Base-by-base conservation (phyloP, 1,140 invertebrate genomes). In the Neodiprion fabricii region DNA sequence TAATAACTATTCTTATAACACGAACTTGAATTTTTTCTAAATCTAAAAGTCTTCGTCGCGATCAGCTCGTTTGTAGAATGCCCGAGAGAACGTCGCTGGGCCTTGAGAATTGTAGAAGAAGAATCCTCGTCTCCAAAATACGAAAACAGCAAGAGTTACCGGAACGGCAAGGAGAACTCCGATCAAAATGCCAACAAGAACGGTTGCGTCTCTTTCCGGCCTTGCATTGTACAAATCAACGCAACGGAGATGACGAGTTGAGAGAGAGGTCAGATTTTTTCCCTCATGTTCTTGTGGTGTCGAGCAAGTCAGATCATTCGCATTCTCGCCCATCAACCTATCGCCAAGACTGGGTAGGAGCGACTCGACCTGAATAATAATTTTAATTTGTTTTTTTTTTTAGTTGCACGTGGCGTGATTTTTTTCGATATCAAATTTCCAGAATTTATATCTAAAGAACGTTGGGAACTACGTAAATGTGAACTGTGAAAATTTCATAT, bases 171-270 rank as follows among this genome's bases (percentile, higher is more conserved):
- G 78, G 0, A 95, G 84, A 0, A 94, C 80, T 48, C 92, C 92
- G 48, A 94, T 90, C 9, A 95, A 84, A 5, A 94, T 85, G 0
- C 92, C 92, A 0, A 95, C 85, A 48, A 95, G 89, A 11, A 95
- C 85, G 9, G 90, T 85, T 1, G 91, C 92, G 77, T 93, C 93
- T 48, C 84, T 90, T 80, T 94, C 92, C 0, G 93, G 92, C 47
- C 87, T 82, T 10, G 90, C 86, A 0, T 90, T 91, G 77, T 93
- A 92, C 7, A 86, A 78, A 84, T 92, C 93, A 21, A 91, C 80
- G 77, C 92, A 93, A 47, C 90, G 88, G 84, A 95, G 90, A 12
- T 89, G 85, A 7, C 76, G 74, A n/a, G 84, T 48, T 0, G 71
- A 66, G 40, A 89, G 48, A 4, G 80, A 85, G 0, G 17, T 67